phyloP scores from a whole-genome alignment of 2,888 invertebrate genomes.

The Ichneumoninae sp. region DNA sequence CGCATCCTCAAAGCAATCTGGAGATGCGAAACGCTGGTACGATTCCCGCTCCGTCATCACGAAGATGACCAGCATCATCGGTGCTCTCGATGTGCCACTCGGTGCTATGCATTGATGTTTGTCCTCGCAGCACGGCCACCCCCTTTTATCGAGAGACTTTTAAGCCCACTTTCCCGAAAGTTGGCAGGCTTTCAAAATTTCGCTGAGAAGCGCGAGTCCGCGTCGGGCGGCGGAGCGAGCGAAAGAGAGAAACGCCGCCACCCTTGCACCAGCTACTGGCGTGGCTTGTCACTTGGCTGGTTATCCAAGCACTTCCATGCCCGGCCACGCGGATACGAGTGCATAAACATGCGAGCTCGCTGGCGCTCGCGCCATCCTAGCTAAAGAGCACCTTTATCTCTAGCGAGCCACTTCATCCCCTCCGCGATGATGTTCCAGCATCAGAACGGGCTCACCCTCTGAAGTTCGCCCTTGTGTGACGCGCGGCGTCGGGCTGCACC shows the following conservation, averaged over 20 bases:
- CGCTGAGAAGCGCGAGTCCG: slow-evolving; percentile 72
- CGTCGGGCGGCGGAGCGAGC: slow-evolving; percentile 25
- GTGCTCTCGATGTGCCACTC: slow-evolving; percentile 37
- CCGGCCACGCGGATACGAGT: slow-evolving; percentile 84
- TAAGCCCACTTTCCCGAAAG: slow-evolving; percentile 83
- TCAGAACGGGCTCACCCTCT: slow-evolving; percentile 51
- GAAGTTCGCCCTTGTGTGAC: slow-evolving; percentile 56
- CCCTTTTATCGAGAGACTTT: slow-evolving; percentile 83
- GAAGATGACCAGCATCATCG: slow-evolving; percentile 38
- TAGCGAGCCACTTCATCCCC: slow-evolving; percentile 79
- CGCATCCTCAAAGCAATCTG: not conserved
- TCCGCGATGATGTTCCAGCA: slow-evolving; percentile 57
- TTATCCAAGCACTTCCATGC: slow-evolving; percentile 84
- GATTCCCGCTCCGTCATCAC: slow-evolving; percentile 44
- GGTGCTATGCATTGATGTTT: slow-evolving; percentile 38
- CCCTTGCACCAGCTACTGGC: slow-evolving; percentile 71
- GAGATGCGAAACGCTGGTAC: slow-evolving; percentile 27
- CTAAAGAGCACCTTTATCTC: slow-evolving; percentile 83
- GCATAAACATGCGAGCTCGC: slow-evolving; percentile 84
- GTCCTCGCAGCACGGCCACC: slow-evolving; percentile 68
- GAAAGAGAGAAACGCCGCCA: slow-evolving; percentile 65
- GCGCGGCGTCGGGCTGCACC: slow-evolving; percentile 50
- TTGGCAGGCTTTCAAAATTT: slow-evolving; percentile 84
- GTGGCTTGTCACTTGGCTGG: slow-evolving; percentile 84
- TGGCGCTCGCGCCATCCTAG: slow-evolving; percentile 81